Evolutionary conservation across 2,113 vertebrate species (phyloP).

Genomic region (Scopus umbretta): DNA sequence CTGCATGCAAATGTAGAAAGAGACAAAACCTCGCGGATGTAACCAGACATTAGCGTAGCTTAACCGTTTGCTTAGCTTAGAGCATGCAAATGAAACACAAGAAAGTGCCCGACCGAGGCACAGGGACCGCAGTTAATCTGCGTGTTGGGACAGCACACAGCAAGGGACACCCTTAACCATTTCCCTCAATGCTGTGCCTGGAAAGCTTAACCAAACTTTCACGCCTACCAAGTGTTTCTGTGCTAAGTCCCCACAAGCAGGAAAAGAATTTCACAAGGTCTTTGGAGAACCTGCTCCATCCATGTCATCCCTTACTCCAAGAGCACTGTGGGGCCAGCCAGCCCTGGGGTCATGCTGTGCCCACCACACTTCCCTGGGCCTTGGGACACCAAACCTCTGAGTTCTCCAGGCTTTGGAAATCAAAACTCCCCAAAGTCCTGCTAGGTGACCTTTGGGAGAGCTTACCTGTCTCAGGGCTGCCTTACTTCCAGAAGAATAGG

Average conservation of each 20-base stretch:
- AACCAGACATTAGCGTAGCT: accelerated
- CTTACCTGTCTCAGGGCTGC: background rate
- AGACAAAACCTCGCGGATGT: accelerated
- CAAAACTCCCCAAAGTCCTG: background rate
- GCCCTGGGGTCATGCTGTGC: background rate
- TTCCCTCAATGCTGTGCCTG: background rate
- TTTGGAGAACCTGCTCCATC: background rate
- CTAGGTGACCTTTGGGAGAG: background rate
- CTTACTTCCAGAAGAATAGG: background rate
- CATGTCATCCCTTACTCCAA: background rate
- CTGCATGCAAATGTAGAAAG: background rate
- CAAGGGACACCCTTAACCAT: background rate
- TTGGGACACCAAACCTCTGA: background rate
- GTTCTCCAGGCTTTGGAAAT: background rate
- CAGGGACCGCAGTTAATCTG: accelerated
- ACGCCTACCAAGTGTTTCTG: background rate
- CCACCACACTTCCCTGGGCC: background rate
- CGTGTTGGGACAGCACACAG: accelerated
- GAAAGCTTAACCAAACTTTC: background rate
- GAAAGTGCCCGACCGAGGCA: accelerated
- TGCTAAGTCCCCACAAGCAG: background rate
- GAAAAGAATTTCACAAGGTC: background rate
- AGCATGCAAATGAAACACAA: accelerated
- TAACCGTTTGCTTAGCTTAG: background rate
- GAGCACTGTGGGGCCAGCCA: background rate